Evolutionary conservation across 2,113 vertebrate species (phyloP), one percentile per base, ranked within the genome.

Genomic region (Helogale parvula): DNA sequence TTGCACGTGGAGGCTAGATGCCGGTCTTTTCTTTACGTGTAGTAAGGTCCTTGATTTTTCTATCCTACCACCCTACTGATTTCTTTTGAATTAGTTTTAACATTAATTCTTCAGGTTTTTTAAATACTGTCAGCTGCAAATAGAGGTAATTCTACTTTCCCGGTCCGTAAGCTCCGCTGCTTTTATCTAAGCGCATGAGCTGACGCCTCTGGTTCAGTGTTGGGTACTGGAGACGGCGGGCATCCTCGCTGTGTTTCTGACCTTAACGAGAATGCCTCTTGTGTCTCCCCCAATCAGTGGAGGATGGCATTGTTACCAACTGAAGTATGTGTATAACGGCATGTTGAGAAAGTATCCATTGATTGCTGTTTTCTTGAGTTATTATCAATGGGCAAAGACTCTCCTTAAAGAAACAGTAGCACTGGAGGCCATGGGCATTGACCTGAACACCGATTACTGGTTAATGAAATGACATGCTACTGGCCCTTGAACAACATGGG

Each of bases 81-180:
- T 80, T 80, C 31, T 90, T 79, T n/a, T 97, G 68, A 38, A 33
- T 92, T 89, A 92, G 12, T 93, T 93, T 94, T 86, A 41, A 68
- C 38, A 60, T 66, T 31, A 35, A 35, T 81, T 89, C 84, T 65
- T 92, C 19, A 80, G 57, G 31, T 13, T 93, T 92, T 88, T 63
- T 9, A 72, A 21, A n/a, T 47, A 25, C 50, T 47, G 0, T 60
- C 47, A 29, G 10, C 19, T 50, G 33, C 90, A 74, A 12, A 41
- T 41, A 25, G 77, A 89, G 31, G 2, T 27, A 57, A 29, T 29
- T 57, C 12, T 33, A 23, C 45, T 50, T 86, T 69, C 19, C 47
- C 3, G 17, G 0, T 52, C 41, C 25, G 27, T 69, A 9, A 21
- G 60, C 83, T 52, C 1, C 72, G 7, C 15, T 85, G 47, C 41